Percentiles rank a stretch among this genome's conserved stretches.
Evolutionary conservation across 2,888 invertebrate genomes (phyloP).

Genomic region (Escarpia spicata): DNA sequence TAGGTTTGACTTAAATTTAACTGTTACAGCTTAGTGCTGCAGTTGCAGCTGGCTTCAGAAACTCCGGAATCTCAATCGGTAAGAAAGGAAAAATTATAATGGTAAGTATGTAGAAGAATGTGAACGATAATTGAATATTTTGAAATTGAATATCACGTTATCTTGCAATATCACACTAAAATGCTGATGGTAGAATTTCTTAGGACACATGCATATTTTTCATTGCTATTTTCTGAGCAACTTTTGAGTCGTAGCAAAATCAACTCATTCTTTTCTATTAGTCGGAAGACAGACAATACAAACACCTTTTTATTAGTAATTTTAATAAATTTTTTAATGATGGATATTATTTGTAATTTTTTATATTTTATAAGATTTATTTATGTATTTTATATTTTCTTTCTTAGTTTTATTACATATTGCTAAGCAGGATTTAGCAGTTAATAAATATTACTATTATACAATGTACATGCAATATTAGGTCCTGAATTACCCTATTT

Average conservation of each 20-base stretch:
- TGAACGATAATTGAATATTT: not conserved
- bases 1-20: conserved; percentile 24
- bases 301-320: not conserved
- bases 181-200: not conserved
- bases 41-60: conserved; percentile 67
- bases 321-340: not conserved
- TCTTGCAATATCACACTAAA: not conserved
- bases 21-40: conserved; percentile 63
- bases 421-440: too few relatives aligned
- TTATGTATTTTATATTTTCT: not conserved
- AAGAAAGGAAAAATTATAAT: conserved; percentile 65
- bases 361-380: not conserved
- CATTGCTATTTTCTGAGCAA: conserved; percentile 7
- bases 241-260: not conserved
- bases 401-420: conserved; percentile 20
- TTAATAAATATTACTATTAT: too few relatives aligned
- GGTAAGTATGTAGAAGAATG: conserved; percentile 47
- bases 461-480: too few relatives aligned
- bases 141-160: too few relatives aligned
- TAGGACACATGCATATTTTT: not conserved
- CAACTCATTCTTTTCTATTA: not conserved
- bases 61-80: conserved; percentile 68
- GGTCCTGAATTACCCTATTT: too few relatives aligned
- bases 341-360: not conserved
- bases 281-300: not conserved